Evolutionary conservation across 2,888 invertebrate genomes (phyloP).

Genomic region (Melanostoma mellinum): DNA sequence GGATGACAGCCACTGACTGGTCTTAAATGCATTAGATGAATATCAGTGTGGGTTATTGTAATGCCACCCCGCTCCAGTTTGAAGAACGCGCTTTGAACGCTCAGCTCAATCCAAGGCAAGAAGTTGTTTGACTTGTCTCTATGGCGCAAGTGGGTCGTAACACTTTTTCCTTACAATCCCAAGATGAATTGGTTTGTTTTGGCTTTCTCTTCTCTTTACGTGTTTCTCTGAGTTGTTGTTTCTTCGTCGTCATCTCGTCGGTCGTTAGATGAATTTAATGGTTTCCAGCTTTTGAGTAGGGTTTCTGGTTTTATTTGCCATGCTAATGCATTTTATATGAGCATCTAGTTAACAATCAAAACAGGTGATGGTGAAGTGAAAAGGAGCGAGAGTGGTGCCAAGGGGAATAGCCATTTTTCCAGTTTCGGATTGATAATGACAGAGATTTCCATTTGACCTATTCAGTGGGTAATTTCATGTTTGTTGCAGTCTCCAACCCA

Average conservation of each 20-base stretch:
- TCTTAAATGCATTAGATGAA: constrained; percentile 39
- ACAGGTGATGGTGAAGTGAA: background rate
- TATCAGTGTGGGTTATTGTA: constrained; percentile 21
- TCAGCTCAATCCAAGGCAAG: constrained; percentile 3
- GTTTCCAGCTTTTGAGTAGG: background rate
- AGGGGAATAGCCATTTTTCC: background rate
- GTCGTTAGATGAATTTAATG: constrained; percentile 21
- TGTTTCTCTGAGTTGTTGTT: background rate
- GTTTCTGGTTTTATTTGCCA: background rate
- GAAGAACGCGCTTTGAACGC: background rate
- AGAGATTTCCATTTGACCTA: background rate
- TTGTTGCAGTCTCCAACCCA: too few relatives aligned
- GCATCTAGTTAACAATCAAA: constrained; percentile 9
- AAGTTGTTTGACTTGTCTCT: constrained; percentile 48
- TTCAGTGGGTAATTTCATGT: background rate
- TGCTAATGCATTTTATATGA: constrained; percentile 13
- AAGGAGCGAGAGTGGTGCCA: background rate
- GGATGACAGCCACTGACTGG: constrained; percentile 33
- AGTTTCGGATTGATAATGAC: constrained; percentile 9
- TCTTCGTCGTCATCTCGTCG: background rate
- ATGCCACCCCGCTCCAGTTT: background rate
- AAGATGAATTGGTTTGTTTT: constrained; percentile 36
- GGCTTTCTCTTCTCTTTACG: constrained; percentile 57
- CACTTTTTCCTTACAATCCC: constrained; percentile 17
- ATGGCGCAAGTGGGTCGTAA: constrained; percentile 52